Base-by-base conservation (phyloP, 2,113 vertebrate species). In the Emberiza fucata region DNA sequence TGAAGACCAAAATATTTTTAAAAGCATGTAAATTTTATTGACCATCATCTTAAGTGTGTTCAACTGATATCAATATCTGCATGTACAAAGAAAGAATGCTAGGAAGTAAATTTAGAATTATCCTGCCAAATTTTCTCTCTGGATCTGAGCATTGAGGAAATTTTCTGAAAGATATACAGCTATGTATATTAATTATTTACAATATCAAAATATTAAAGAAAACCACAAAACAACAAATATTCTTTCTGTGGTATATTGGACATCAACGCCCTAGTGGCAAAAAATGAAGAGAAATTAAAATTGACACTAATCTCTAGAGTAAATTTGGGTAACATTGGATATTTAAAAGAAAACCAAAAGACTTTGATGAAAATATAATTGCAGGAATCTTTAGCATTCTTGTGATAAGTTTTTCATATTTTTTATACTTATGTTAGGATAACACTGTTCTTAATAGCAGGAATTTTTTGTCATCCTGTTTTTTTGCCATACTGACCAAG, bases 261-360 rank as follows among this genome's bases (percentile, higher is more conserved):
- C 2, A 37, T 28, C 13, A 50, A 2, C 4, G 28, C 4, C 6
- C 5, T 59, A 39, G 8, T 13, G 13, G 6, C 8, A 81, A 66
- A 86, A 77, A 60, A 31, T 13, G 2, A 70, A 17, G 8, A 72
- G 8, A 86, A 56, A 37, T 27, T 13, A 56, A 68, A 90, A 91
- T 44, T 45, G 1, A 35, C 18, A 15, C 1, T 31, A 25, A 2
- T 29, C 1, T 53, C 20, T 35, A 51, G 3, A 80, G 10, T 2
- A 21, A 66, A 39, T 87, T 91, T 84, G 6, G 11, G n/a, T 73
- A 77, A 65, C 8, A 57, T 0, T 37, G 12, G 4, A 65, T 53
- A 70, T 53, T 65, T 40, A 1, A 10, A 54, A 51, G 29, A 29
- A n/a, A 65, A 60, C 33, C 2, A 59, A 31, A 27, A 12, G 5